phyloP scores from a whole-genome alignment of 2,113 vertebrate species.

The Xenus cinereus region DNA sequence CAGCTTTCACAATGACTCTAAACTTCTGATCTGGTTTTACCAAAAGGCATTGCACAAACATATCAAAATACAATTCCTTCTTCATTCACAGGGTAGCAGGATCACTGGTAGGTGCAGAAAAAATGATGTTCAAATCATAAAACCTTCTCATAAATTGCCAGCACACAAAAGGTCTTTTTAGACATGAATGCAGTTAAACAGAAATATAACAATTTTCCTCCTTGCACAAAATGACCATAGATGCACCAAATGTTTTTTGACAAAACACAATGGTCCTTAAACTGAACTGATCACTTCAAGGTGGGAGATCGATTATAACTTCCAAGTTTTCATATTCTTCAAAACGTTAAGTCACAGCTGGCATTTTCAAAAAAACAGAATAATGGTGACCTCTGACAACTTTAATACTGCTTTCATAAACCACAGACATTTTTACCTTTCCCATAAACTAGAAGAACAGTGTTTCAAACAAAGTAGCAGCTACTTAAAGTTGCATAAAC shows the following conservation, averaged over 20 bases:
- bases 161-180: neutral
- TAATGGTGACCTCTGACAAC: neutral
- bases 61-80: neutral
- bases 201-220: neutral
- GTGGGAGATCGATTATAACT: neutral
- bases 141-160: neutral
- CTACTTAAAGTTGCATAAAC: neutral
- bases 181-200: neutral
- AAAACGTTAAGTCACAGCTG: neutral
- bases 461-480: neutral
- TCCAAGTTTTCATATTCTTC: neutral
- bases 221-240: neutral
- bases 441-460: neutral
- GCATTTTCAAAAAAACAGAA: neutral
- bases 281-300: neutral
- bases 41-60: neutral
- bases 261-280: neutral
- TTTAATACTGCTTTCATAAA: neutral
- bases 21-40: neutral
- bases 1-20: neutral
- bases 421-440: neutral
- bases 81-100: neutral
- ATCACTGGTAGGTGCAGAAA: neutral
- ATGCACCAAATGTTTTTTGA: neutral
- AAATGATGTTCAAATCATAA: neutral